Evolutionary conservation across 1,140 invertebrate species (phyloP).

Genomic region (Hirudo medicinalis): DNA sequence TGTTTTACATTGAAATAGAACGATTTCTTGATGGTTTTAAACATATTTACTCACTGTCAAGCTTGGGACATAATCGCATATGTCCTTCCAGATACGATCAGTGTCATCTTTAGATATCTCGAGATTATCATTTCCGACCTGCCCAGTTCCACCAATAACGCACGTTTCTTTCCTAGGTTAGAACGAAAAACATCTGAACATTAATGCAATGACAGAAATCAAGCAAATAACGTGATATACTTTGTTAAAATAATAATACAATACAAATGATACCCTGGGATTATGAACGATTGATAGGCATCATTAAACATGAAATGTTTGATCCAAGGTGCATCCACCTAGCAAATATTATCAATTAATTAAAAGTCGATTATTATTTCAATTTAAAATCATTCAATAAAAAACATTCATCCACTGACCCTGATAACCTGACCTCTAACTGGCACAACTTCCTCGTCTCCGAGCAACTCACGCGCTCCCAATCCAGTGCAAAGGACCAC

Average conservation of each 20-base stretch:
- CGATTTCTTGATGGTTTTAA: too few species aligned
- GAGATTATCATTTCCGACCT: slow-evolving; percentile 61
- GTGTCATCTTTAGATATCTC: slow-evolving; percentile 58
- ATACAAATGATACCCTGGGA: slow-evolving; percentile 47
- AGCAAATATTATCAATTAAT: neutral
- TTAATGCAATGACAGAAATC: too few species aligned
- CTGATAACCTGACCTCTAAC: slow-evolving; percentile 73
- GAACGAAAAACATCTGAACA: too few species aligned
- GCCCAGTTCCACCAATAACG: slow-evolving; percentile 69
- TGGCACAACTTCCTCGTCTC: slow-evolving; percentile 61
- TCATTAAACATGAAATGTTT: slow-evolving; percentile 65
- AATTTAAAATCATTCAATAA: too few species aligned
- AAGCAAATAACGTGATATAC: too few species aligned
- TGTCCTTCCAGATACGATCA: slow-evolving; percentile 59
- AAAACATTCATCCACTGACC: slow-evolving; percentile 38
- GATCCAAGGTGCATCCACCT: slow-evolving; percentile 64
- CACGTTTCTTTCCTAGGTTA: slow-evolving; percentile 46
- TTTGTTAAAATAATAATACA: neutral
- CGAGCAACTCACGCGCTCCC: slow-evolving; percentile 59
- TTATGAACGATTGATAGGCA: slow-evolving; percentile 61
- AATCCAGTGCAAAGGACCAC: slow-evolving; percentile 78
- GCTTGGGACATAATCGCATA: slow-evolving; percentile 55
- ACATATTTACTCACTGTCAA: slow-evolving; percentile 41
- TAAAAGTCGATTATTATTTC: too few species aligned
- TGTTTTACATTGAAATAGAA: too few species aligned